These are phyloP conservation scores for Clinocottus analis DNA, from an alignment of 2,113 vertebrate species.

Conservation along the genomic window DNA sequence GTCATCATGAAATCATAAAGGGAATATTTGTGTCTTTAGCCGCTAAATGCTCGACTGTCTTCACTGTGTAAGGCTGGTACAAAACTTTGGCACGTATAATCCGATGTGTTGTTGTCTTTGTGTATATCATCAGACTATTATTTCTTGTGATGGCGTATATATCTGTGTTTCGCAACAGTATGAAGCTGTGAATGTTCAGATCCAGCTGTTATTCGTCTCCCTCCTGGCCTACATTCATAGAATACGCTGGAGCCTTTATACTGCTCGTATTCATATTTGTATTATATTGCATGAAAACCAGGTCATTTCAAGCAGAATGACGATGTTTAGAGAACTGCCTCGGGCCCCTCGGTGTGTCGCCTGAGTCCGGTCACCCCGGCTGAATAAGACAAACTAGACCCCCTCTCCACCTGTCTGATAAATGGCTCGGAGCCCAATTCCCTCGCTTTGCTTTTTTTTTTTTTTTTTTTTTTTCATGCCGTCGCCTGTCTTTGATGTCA, in stretches of 20 bases:
- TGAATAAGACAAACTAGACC: conserved; percentile 53
- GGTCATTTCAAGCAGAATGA: conserved; percentile 37
- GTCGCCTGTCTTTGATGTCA: conserved; percentile 81
- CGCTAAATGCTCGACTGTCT: no score
- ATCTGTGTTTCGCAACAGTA: conserved; percentile 3
- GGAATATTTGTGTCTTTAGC: background rate
- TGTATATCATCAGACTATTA: background rate
- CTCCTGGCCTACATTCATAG: conserved; percentile 10
- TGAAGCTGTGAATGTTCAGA: conserved; percentile 12
- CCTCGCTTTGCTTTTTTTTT: conserved; percentile 68
- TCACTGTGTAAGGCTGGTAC: background rate
- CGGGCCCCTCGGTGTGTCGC: conserved; percentile 27
- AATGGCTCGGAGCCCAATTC: conserved; percentile 62
- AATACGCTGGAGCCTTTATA: conserved; percentile 11
- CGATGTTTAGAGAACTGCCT: conserved; percentile 35
- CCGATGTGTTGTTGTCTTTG: background rate
- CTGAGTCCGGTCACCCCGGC: conserved; percentile 31
- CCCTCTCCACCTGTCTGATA: conserved; percentile 59
- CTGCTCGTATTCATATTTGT: background rate
- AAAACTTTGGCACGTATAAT: background rate
- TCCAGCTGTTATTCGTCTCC: background rate
- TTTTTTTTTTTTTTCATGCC: conserved; percentile 70
- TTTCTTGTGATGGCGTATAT: conserved; percentile 1
- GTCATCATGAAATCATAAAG: background rate
- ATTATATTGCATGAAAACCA: conserved; percentile 37